These are phyloP conservation scores for Labeo catla DNA, from an alignment of 2,113 vertebrate genomes.

Conservation along the genomic window DNA sequence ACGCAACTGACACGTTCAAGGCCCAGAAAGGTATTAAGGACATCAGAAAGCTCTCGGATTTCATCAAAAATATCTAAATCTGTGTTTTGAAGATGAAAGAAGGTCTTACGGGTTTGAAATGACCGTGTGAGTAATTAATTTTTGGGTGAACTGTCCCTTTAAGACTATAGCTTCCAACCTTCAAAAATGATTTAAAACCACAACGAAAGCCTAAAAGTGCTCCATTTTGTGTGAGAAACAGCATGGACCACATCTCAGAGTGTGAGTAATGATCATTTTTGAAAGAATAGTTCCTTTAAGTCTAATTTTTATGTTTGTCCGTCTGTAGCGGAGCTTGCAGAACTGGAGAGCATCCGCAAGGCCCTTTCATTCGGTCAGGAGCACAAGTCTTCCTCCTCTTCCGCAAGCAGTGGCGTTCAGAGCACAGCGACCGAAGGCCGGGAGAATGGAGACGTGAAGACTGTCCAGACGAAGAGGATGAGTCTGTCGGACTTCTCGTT, in stretches of 20 bases:
- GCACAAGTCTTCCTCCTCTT: conserved; percentile 80
- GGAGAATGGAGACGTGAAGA: conserved; percentile 87
- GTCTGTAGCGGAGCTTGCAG: conserved; percentile 83
- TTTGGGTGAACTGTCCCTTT: no score
- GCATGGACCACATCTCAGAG: background rate
- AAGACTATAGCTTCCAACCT: background rate
- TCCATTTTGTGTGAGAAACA: background rate
- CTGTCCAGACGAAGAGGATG: conserved; percentile 84
- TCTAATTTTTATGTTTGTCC: conserved; percentile 16
- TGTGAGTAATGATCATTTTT: background rate
- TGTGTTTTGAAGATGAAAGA: no score
- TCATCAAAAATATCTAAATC: no score
- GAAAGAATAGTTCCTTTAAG: conserved; percentile 28
- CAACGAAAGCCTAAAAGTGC: background rate
- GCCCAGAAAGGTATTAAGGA: no score
- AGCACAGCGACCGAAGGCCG: conserved; percentile 76
- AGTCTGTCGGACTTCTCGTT: conserved; percentile 94
- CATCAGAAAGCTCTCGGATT: no score
- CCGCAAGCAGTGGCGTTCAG: conserved; percentile 76
- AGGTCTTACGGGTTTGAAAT: no score
- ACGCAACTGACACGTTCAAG: no score
- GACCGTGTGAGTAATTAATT: no score
- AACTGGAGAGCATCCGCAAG: conserved; percentile 93
- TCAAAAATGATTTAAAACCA: background rate
- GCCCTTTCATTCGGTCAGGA: conserved; percentile 92